Conservation (phyloP, 1,140 invertebrate genomes). For the Amyelois transitella region DNA sequence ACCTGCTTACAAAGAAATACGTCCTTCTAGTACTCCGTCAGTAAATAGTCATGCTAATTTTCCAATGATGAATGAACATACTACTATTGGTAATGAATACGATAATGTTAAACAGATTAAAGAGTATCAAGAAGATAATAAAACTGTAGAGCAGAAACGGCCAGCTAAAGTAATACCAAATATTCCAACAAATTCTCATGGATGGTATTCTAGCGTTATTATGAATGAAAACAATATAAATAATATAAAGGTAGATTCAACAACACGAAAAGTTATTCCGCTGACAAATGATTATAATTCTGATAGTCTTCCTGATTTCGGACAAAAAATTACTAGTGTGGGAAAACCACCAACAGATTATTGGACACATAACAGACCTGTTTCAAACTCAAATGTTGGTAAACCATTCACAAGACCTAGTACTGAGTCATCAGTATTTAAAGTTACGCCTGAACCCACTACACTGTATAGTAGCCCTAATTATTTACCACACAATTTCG, state of each 20-base stretch:
- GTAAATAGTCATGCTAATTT: conserved; percentile 70
- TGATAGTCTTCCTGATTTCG: conserved; percentile 45
- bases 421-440: conserved; percentile 18
- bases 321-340: conserved; percentile 55
- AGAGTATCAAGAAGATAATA: conserved; percentile 25
- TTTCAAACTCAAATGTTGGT: conserved; percentile 42
- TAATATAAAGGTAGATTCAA: conserved; percentile 53
- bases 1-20: conserved; percentile 2
- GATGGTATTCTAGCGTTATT: conserved; percentile 61
- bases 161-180: conserved; percentile 46
- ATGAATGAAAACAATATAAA: conserved; percentile 52
- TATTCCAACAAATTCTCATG: conserved; percentile 59
- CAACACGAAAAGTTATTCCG: conserved; percentile 65
- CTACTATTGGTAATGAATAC: conserved; percentile 4
- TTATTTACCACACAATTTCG: conserved; percentile 52
- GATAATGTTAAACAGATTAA: conserved; percentile 29
- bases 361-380: conserved; percentile 34
- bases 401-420: conserved; percentile 54
- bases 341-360: conserved; percentile 43
- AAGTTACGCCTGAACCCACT: conserved; percentile 19
- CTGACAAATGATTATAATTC: conserved; percentile 51
- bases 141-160: conserved; percentile 26
- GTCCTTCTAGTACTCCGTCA: conserved; percentile 25
- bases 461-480: conserved; percentile 45
- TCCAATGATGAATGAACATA: conserved; percentile 59